These are phyloP conservation scores for Maccullochella peelii DNA, from an alignment of 2,113 vertebrate species.

Conservation along the genomic window DNA sequence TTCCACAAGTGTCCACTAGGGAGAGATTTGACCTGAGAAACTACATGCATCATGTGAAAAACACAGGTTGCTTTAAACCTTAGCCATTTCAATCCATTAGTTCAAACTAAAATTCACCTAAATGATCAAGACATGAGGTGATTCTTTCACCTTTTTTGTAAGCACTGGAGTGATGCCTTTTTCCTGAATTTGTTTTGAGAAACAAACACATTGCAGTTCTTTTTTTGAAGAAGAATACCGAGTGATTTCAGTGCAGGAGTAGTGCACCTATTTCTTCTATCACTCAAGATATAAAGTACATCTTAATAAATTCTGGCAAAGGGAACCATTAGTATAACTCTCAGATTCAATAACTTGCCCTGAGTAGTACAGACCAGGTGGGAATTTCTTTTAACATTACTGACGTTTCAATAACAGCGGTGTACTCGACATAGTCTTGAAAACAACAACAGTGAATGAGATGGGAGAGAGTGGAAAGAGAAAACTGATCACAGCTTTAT, in stretches of 20 bases:
- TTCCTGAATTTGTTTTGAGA: neutral
- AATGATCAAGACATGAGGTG: neutral
- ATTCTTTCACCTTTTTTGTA: neutral
- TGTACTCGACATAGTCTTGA: slow-evolving; percentile 3
- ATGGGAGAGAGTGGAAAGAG: neutral
- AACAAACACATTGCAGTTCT: neutral
- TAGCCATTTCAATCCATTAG: neutral
- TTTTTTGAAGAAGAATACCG: neutral
- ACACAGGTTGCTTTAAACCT: neutral
- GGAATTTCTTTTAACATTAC: slow-evolving; percentile 34
- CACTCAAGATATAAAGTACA: neutral
- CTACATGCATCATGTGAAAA: too few species aligned
- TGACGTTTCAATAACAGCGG: slow-evolving; percentile 16
- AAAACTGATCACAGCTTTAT: slow-evolving; percentile 20
- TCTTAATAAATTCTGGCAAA: slow-evolving; percentile 18
- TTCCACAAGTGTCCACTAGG: too few species aligned
- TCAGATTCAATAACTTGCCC: slow-evolving; percentile 27
- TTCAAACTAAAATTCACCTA: neutral
- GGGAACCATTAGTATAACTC: slow-evolving; percentile 12
- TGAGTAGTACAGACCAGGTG: slow-evolving; percentile 22
- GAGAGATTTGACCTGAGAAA: too few species aligned
- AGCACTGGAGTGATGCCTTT: neutral
- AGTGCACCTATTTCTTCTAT: neutral
- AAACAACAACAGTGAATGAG: slow-evolving; percentile 13
- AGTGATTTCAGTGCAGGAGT: neutral